Evolutionary conservation across 2,888 invertebrate species (phyloP).

Genomic region (Chesias legatella): DNA sequence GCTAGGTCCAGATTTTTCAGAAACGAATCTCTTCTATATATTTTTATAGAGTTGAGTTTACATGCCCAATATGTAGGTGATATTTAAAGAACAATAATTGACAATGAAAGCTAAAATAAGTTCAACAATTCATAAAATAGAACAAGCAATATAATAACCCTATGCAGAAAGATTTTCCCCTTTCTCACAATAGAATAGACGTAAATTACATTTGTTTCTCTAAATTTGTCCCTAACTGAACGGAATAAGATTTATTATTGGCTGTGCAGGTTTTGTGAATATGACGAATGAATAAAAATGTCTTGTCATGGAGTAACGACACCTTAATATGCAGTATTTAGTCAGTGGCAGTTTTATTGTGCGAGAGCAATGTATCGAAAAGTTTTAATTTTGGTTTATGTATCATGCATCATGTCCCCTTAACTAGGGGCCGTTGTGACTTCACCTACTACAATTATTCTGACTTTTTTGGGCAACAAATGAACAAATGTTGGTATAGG

Average conservation of each 20-base stretch:
- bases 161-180: constrained; percentile 69
- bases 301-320: constrained; percentile 71
- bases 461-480: constrained; percentile 1
- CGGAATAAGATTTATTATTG: constrained; percentile 26
- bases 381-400: constrained; percentile 79
- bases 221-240: constrained; percentile 20
- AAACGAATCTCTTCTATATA: too few species aligned
- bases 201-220: constrained; percentile 8
- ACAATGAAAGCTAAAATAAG: constrained; percentile 56
- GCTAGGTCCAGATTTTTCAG: too few species aligned
- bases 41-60: too few species aligned
- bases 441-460: constrained; percentile 10
- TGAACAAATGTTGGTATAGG: background rate
- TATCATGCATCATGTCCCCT: constrained; percentile 56
- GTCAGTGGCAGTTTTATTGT: constrained; percentile 69
- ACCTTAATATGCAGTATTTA: constrained; percentile 76
- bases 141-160: constrained; percentile 61
- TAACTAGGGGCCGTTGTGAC: constrained; percentile 25
- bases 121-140: constrained; percentile 65
- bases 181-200: constrained; percentile 25
- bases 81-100: too few species aligned
- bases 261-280: constrained; percentile 5
- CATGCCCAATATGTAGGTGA: too few species aligned
- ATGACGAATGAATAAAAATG: constrained; percentile 32
- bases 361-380: constrained; percentile 73